phyloP scores from a whole-genome alignment of 2,113 vertebrate species.

The Callospermophilus lateralis region DNA sequence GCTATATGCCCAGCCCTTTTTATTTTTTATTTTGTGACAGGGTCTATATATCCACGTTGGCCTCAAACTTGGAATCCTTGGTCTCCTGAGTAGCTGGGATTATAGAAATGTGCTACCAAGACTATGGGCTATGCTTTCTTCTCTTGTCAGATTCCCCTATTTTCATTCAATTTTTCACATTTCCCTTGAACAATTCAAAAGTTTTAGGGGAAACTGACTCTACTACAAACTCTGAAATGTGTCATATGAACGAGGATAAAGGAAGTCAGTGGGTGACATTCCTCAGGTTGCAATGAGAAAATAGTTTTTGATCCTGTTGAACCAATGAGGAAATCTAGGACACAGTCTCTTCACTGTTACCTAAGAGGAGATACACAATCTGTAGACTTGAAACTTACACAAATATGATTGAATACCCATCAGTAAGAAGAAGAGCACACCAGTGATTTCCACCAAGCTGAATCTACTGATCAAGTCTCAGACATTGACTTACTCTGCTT shows the following conservation, averaged over 20 bases:
- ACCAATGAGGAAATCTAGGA: background rate
- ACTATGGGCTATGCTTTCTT: background rate
- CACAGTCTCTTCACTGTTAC: background rate
- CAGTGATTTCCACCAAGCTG: background rate
- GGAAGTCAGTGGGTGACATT: background rate
- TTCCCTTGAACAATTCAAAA: background rate
- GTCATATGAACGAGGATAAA: background rate
- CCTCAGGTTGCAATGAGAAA: background rate
- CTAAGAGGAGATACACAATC: background rate
- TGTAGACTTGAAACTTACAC: background rate
- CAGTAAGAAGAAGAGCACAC: background rate
- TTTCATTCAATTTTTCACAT: background rate
- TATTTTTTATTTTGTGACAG: background rate
- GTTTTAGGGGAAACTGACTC: background rate
- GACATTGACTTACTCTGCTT: background rate
- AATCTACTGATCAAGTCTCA: background rate
- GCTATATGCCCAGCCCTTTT: background rate
- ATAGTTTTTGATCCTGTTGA: background rate
- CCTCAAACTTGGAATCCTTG: background rate
- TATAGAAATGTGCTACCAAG: background rate
- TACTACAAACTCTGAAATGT: background rate
- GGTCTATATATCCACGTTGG: background rate
- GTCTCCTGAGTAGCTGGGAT: background rate
- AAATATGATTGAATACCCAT: background rate
- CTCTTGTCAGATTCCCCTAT: background rate